These are phyloP conservation scores for Archips crataeganus DNA, from an alignment of 2,888 invertebrate genomes.

Conservation along the genomic window DNA sequence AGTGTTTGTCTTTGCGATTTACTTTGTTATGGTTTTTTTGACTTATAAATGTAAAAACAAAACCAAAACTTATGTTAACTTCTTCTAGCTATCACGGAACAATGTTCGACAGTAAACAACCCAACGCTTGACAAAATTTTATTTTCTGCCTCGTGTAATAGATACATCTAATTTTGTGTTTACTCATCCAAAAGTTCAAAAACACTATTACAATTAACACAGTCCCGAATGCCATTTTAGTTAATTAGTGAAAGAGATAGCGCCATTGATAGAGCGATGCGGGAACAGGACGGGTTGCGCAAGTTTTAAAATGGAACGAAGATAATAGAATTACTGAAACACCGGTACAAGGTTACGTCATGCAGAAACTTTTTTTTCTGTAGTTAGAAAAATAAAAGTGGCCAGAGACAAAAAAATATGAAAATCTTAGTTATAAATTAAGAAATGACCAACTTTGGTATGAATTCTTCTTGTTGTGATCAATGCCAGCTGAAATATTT, in stretches of 20 bases:
- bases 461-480: no score
- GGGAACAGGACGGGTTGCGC: slow-evolving; percentile 29
- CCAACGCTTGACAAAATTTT: background rate
- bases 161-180: slow-evolving; percentile 16
- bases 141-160: background rate
- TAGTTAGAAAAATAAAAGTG: slow-evolving; percentile 9
- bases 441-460: no score
- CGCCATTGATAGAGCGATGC: slow-evolving; percentile 30
- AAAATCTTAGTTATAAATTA: background rate
- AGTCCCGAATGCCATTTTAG: slow-evolving; percentile 53
- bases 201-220: slow-evolving; percentile 37
- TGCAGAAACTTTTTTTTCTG: slow-evolving; percentile 19
- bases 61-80: background rate
- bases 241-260: slow-evolving; percentile 53
- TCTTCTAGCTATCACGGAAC: background rate
- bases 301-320: slow-evolving; percentile 42
- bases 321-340: slow-evolving; percentile 43
- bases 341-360: slow-evolving; percentile 38
- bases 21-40: slow-evolving; percentile 2
- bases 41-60: background rate
- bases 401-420: background rate
- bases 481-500: background rate
- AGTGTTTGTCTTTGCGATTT: slow-evolving; percentile 14
- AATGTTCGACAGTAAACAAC: background rate
- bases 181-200: slow-evolving; percentile 39